phyloP scores from a whole-genome alignment of 2,888 invertebrate genomes.

The Exocentrus adspersus region DNA sequence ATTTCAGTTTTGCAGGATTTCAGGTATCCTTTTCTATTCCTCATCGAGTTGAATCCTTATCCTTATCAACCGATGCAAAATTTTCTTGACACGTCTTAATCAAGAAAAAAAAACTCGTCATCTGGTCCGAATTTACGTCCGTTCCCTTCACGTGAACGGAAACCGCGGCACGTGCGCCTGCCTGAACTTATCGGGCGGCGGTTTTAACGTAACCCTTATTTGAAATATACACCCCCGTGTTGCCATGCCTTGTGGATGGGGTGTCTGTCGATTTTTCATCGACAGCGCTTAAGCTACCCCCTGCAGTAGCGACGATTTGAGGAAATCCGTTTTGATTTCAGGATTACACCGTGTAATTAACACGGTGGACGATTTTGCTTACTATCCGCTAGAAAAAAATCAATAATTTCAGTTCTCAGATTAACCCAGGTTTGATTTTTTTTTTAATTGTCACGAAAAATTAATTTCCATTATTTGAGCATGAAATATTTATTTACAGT shows the following conservation, averaged over 20 bases:
- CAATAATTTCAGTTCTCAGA: too few species aligned
- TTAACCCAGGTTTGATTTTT: too few species aligned
- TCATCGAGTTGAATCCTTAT: too few species aligned
- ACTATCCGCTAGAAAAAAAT: too few species aligned
- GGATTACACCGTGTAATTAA: background rate
- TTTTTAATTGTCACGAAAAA: too few species aligned
- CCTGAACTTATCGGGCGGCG: slow-evolving; percentile 24
- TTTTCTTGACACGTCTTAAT: too few species aligned
- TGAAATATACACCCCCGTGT: background rate
- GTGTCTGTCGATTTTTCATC: background rate
- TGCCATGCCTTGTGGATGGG: slow-evolving; percentile 2
- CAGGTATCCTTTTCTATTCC: too few species aligned
- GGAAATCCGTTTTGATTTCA: background rate
- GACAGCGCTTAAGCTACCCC: background rate
- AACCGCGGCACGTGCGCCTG: slow-evolving; percentile 17
- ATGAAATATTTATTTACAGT: too few species aligned
- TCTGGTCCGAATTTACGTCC: background rate
- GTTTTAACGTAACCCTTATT: slow-evolving; percentile 1
- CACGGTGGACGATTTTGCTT: too few species aligned
- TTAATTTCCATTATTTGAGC: too few species aligned
- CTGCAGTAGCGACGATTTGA: background rate
- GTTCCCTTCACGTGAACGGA: background rate
- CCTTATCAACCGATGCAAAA: too few species aligned
- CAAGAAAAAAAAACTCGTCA: background rate
- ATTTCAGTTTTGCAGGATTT: too few species aligned